These are phyloP conservation scores for Helogale parvula DNA, from an alignment of 2,113 vertebrate genomes.

Conservation along the genomic window DNA sequence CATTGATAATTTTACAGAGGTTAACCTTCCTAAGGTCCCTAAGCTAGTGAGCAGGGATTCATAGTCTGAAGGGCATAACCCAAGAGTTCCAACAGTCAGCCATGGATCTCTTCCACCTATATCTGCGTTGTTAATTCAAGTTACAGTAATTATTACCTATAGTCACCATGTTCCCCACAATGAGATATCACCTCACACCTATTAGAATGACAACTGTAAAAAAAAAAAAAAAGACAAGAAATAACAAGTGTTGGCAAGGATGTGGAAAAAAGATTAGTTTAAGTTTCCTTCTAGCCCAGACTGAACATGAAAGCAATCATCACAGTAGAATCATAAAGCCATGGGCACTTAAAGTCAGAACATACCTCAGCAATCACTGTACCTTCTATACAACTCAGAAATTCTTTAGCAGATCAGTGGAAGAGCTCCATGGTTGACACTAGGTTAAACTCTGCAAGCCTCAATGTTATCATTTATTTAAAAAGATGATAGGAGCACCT, in stretches of 20 bases:
- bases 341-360: background rate
- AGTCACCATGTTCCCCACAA: background rate
- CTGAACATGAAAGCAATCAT: background rate
- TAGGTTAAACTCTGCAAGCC: background rate
- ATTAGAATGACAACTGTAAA: background rate
- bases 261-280: background rate
- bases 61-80: background rate
- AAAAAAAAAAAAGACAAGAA: background rate
- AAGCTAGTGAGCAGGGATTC: background rate
- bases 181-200: background rate
- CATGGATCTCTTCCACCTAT: background rate
- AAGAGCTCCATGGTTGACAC: background rate
- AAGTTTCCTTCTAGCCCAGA: background rate
- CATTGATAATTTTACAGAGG: background rate
- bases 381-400: background rate
- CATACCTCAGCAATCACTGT: background rate
- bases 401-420: background rate
- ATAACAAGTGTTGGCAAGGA: background rate
- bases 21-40: background rate
- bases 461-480: background rate
- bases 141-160: background rate
- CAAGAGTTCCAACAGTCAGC: background rate
- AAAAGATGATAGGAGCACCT: background rate
- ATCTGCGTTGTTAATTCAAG: background rate
- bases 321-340: background rate